Evolutionary conservation across 2,113 vertebrate species (phyloP).

Genomic region (Oenanthe melanoleuca): DNA sequence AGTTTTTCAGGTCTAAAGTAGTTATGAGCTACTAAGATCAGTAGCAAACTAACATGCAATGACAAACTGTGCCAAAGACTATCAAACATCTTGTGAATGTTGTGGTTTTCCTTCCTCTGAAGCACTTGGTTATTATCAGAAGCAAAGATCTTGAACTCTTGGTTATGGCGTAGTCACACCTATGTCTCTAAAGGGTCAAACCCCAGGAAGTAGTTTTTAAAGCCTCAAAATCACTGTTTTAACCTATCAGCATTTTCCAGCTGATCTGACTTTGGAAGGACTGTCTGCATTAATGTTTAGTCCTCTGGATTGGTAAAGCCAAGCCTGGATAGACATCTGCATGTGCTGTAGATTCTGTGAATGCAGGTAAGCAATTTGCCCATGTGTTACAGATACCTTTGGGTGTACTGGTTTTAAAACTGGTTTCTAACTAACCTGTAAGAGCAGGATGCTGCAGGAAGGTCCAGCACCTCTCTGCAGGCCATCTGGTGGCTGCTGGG

Average conservation of each 20-base stretch:
- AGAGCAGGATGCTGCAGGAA: accelerated
- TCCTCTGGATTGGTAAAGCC: not conserved
- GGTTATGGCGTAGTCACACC: not conserved
- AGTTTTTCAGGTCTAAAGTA: not conserved
- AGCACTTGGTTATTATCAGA: not conserved
- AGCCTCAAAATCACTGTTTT: not conserved
- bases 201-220: not conserved
- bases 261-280: not conserved
- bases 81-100: not conserved
- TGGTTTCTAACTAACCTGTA: not conserved
- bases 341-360: not conserved
- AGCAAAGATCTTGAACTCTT: not conserved
- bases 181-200: not conserved
- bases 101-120: slow-evolving; percentile 49
- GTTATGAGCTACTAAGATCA: not conserved
- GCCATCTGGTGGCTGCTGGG: not conserved
- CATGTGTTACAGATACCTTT: not conserved
- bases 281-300: not conserved
- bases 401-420: no score
- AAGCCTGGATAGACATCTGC: not conserved
- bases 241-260: not conserved
- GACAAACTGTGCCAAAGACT: not conserved
- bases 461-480: not conserved
- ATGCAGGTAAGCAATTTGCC: not conserved
- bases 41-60: not conserved